Conservation (phyloP, 2,888 invertebrate genomes). For the Drosophila greeni region DNA sequence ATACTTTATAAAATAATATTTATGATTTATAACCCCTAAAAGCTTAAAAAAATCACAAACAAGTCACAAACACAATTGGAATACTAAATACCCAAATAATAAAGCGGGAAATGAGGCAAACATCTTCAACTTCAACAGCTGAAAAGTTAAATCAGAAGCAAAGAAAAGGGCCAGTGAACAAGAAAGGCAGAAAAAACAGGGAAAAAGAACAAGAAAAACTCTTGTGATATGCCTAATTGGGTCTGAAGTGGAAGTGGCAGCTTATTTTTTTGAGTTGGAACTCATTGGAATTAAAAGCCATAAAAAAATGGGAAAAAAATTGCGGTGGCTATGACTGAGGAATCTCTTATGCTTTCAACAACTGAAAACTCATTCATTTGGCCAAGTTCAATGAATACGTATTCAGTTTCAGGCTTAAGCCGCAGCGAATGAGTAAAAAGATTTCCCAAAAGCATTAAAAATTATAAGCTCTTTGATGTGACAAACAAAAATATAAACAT, state of each 20-base stretch:
- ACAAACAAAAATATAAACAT: conserved; percentile 15
- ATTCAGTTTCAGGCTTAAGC: background rate
- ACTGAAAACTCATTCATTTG: conserved; percentile 6
- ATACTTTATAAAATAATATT: background rate
- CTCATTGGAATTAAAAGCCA: background rate
- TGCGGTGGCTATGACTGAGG: conserved; percentile 17
- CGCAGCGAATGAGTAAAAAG: conserved; percentile 2
- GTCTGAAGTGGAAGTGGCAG: conserved; percentile 10
- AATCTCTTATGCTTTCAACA: conserved; percentile 1
- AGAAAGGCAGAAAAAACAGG: background rate
- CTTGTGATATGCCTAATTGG: conserved; percentile 10
- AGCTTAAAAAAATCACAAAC: background rate
- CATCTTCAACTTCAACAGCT: background rate
- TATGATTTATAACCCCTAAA: no score
- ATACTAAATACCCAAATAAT: background rate
- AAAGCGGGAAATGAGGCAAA: background rate
- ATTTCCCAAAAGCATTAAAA: conserved; percentile 12
- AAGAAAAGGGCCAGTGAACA: background rate
- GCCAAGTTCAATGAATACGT: conserved; percentile 16
- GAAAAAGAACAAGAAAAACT: background rate
- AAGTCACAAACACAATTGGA: background rate
- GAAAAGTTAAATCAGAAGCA: conserved; percentile 8
- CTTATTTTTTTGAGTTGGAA: conserved; percentile 11
- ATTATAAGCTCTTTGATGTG: conserved; percentile 37
- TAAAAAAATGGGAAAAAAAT: conserved; percentile 3